These are phyloP conservation scores for Leucoraja ocellata DNA, from an alignment of 2,797 vertebrate species.

Conservation along the genomic window DNA sequence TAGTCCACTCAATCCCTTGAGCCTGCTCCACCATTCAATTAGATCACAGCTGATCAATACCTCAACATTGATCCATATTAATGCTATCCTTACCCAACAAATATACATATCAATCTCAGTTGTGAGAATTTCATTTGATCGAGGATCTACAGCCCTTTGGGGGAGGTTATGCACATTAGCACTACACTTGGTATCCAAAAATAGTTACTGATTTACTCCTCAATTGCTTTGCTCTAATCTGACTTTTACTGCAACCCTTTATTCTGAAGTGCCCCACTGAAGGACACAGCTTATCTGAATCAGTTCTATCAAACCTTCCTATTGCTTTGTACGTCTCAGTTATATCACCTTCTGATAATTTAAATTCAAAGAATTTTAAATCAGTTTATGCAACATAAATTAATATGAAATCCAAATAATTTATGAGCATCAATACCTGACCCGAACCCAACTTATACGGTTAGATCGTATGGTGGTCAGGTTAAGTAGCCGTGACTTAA, in stretches of 20 bases:
- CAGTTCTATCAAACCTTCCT: not conserved
- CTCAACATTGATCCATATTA: slow-evolving; percentile 13
- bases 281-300: not conserved
- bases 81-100: not conserved
- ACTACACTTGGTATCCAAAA: not conserved
- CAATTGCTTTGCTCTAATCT: not conserved
- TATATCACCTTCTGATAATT: not conserved
- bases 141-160: not conserved
- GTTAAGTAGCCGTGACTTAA: too few species aligned
- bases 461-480: too few species aligned
- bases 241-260: not conserved
- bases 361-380: not conserved
- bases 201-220: not conserved
- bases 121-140: not conserved
- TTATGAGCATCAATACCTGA: too few species aligned
- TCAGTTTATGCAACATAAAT: not conserved
- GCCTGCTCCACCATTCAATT: not conserved
- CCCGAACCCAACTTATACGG: too few species aligned
- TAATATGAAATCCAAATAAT: not conserved
- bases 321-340: not conserved
- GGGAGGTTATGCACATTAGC: not conserved
- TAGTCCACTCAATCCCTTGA: not conserved
- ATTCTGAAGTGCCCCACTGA: not conserved
- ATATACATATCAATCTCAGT: too few species aligned
- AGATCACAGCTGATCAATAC: not conserved